Evolutionary conservation across 2,113 vertebrate species (phyloP).

Genomic region (Abramis brama): DNA sequence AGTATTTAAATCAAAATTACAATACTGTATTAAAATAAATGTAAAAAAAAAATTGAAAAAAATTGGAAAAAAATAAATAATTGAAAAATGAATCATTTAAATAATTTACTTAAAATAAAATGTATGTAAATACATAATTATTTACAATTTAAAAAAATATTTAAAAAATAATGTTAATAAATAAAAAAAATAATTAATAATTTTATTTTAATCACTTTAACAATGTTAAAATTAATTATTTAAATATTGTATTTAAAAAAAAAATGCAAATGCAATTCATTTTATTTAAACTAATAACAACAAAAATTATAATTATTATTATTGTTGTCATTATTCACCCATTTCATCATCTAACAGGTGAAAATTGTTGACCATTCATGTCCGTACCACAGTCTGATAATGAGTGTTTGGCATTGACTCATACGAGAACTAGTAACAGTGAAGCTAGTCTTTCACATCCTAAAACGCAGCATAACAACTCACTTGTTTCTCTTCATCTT

Average conservation of each 20-base stretch:
- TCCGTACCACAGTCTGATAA: neutral
- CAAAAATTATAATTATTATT: too few relatives aligned
- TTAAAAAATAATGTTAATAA: neutral
- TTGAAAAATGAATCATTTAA: neutral
- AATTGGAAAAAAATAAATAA: too few relatives aligned
- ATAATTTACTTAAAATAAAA: neutral
- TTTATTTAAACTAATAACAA: neutral
- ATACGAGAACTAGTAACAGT: neutral
- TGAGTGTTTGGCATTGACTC: neutral
- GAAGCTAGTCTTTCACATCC: neutral
- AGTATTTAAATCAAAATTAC: too few relatives aligned
- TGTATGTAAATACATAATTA: too few relatives aligned
- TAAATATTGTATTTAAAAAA: neutral
- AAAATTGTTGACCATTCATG: neutral
- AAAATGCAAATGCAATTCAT: neutral
- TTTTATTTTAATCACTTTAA: neutral
- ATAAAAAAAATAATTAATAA: neutral
- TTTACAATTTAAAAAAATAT: too few relatives aligned
- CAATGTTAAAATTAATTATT: too few relatives aligned
- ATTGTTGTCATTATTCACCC: too few relatives aligned
- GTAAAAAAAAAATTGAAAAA: too few relatives aligned
- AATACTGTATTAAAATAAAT: too few relatives aligned
- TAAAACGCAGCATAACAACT: neutral
- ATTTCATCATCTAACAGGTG: too few relatives aligned
- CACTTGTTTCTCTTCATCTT: conserved; percentile 19